Conservation (phyloP, 2,113 vertebrate genomes). For the Martes martes region DNA sequence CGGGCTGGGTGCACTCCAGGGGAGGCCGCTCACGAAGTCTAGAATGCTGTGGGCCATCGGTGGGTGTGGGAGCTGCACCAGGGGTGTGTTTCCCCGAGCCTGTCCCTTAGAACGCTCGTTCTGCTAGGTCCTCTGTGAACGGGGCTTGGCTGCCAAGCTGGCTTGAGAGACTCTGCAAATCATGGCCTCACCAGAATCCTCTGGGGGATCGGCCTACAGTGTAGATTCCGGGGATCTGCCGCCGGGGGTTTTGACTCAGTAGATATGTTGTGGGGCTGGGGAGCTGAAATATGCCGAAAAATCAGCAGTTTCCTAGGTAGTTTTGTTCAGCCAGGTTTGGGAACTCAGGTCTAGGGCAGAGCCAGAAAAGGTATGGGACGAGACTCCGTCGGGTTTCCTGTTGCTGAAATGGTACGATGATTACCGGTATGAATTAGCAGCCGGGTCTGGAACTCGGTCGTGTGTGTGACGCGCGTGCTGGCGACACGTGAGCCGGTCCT, state of each 20-base stretch:
- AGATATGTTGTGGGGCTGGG: background rate
- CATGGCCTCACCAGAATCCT: background rate
- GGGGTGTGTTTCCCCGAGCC: background rate
- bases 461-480: background rate
- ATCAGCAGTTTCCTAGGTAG: background rate
- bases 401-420: background rate
- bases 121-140: background rate
- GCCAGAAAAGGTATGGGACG: background rate
- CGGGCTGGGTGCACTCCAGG: background rate
- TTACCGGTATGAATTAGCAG: background rate
- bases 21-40: background rate
- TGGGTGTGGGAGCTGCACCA: background rate
- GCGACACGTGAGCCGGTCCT: background rate
- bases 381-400: background rate
- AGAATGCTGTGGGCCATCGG: background rate
- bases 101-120: background rate
- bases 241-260: background rate
- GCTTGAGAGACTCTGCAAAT: background rate
- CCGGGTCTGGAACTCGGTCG: background rate
- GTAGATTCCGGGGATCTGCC: background rate
- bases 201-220: slow-evolving; percentile 10
- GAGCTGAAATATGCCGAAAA: background rate
- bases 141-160: background rate
- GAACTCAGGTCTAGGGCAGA: background rate
- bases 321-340: background rate